These are phyloP conservation scores for Caradrina kadenii DNA, from an alignment of 2,888 invertebrate species.

Conservation along the genomic window DNA sequence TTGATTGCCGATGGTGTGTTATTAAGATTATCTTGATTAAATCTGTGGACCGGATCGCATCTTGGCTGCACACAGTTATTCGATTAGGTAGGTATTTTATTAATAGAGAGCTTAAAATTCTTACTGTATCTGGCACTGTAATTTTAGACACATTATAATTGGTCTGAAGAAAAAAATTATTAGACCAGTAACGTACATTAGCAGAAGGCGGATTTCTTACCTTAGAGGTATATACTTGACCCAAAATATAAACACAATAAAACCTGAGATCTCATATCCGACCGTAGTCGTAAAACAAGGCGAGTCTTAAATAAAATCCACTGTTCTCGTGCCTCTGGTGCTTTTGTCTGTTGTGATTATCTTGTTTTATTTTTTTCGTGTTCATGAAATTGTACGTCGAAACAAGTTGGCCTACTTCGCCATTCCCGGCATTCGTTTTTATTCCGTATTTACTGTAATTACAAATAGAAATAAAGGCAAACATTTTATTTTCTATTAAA, in stretches of 20 bases:
- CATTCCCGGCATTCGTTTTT: constrained; percentile 21
- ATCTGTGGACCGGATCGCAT: constrained; percentile 44
- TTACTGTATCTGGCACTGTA: background rate
- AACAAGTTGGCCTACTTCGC: constrained; percentile 38
- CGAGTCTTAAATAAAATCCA: constrained; percentile 41
- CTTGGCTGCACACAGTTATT: constrained; percentile 50
- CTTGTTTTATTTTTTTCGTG: constrained; percentile 44
- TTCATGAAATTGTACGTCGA: constrained; percentile 29
- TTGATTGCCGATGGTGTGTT: constrained; percentile 67
- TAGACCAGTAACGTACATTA: constrained; percentile 9
- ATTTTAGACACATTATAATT: background rate
- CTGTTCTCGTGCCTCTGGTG: constrained; percentile 30
- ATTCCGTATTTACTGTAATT: constrained; percentile 33
- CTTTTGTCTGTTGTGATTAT: constrained; percentile 43
- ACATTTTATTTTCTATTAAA: background rate
- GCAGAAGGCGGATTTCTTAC: constrained; percentile 23
- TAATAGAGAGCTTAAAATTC: constrained; percentile 9
- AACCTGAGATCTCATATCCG: constrained; percentile 42
- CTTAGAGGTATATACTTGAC: constrained; percentile 44
- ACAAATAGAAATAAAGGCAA: background rate
- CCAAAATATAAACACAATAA: constrained; percentile 49
- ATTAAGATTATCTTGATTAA: constrained; percentile 71
- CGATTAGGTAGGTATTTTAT: constrained; percentile 27
- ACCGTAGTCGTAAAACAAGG: constrained; percentile 45
- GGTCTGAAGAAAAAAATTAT: background rate